These are phyloP conservation scores for Ormyrus pomaceus DNA, from an alignment of 2,888 invertebrate genomes.

Conservation along the genomic window DNA sequence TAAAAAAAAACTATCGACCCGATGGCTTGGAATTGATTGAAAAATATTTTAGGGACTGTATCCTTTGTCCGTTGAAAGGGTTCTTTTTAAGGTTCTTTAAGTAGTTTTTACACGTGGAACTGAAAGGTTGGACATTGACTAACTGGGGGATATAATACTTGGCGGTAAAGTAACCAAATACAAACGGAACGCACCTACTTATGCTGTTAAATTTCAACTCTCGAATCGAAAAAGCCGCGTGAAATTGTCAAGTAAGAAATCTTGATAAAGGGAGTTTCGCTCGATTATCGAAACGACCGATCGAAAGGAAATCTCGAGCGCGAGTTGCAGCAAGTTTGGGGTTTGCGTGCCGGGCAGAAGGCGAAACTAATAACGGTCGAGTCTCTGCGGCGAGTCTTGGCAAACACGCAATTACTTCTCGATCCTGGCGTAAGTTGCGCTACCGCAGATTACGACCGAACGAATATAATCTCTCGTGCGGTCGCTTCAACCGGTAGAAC, in stretches of 20 bases:
- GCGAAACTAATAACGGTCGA: conserved; percentile 68
- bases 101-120: no score
- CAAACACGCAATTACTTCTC: conserved; percentile 69
- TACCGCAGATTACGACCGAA: conserved; percentile 62
- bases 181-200: no score
- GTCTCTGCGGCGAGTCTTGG: conserved; percentile 61
- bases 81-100: no score
- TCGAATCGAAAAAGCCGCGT: no score
- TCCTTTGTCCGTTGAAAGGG: no score
- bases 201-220: no score
- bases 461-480: conserved; percentile 58
- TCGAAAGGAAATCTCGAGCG: conserved; percentile 46
- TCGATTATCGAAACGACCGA: conserved; percentile 41
- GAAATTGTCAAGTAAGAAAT: no score
- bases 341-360: conserved; percentile 58
- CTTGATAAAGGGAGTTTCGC: conserved; percentile 30
- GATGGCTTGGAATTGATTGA: conserved; percentile 5
- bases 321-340: conserved; percentile 49
- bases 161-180: no score
- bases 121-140: no score
- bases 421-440: conserved; percentile 61
- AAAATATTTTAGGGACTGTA: background rate
- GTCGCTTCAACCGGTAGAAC: conserved; percentile 33
- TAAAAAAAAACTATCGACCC: conserved; percentile 3
- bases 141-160: no score